Evolutionary conservation across 1,140 invertebrate species (phyloP).

Genomic region (Dinoponera quadriceps): DNA sequence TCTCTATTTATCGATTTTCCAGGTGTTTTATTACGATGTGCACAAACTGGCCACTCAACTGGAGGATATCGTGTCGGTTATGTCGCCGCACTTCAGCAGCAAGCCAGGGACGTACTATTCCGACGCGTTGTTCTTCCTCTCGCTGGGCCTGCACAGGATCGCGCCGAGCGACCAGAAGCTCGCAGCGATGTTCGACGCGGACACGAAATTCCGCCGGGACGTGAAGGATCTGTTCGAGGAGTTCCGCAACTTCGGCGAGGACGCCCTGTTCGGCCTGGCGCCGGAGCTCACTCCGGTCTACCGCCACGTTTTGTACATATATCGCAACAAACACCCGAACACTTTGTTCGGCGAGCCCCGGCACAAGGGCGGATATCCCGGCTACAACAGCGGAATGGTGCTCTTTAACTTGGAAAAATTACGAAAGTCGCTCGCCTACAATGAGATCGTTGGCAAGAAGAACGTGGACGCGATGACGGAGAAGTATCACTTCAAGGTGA

Average conservation of each 20-base stretch:
- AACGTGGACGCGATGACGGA: constrained; percentile 87
- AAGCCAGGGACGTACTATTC: constrained; percentile 93
- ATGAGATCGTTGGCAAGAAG: constrained; percentile 86
- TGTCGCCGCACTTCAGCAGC: constrained; percentile 92
- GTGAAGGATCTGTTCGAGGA: constrained; percentile 89
- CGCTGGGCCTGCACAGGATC: constrained; percentile 91
- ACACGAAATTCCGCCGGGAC: constrained; percentile 92
- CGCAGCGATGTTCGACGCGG: constrained; percentile 92
- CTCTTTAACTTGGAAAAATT: constrained; percentile 91
- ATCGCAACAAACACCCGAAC: constrained; percentile 87
- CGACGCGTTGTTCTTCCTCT: constrained; percentile 93
- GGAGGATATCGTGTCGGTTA: constrained; percentile 88
- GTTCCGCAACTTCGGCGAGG: constrained; percentile 88
- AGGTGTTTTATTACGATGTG: constrained; percentile 89
- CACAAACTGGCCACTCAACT: constrained; percentile 87
- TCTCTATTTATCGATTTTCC: constrained; percentile 72
- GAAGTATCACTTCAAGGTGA: constrained; percentile 89
- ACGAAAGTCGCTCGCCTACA: constrained; percentile 87
- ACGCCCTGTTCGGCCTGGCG: constrained; percentile 91
- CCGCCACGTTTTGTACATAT: constrained; percentile 90
- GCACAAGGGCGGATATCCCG: constrained; percentile 88
- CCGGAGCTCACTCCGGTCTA: constrained; percentile 94
- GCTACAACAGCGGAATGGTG: constrained; percentile 94
- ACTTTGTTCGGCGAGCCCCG: constrained; percentile 88
- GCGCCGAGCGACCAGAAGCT: constrained; percentile 87